A percentile compares a stretch with the other conserved stretches of the same genome.
Conservation (phyloP, 2,113 vertebrate species). For the Macroglossus sobrinus region DNA sequence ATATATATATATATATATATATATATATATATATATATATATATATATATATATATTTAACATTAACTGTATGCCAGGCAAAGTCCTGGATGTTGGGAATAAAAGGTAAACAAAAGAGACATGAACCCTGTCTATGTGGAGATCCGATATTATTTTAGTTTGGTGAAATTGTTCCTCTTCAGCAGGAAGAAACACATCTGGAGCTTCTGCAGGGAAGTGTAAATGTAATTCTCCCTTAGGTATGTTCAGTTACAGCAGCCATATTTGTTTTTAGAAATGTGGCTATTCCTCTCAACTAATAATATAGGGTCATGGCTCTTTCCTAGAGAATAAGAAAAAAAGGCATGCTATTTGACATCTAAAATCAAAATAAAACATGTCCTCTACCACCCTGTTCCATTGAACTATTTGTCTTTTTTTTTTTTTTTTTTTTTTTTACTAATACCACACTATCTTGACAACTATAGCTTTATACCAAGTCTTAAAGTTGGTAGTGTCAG, state of each 20-base stretch:
- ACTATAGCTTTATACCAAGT: neutral
- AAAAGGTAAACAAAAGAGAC: neutral
- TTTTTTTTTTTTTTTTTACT: neutral
- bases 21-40: too few species aligned
- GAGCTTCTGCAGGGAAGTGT: neutral
- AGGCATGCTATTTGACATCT: too few species aligned
- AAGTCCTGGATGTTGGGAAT: neutral
- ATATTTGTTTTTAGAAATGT: neutral
- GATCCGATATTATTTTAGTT: neutral
- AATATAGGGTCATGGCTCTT: neutral
- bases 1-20: too few species aligned
- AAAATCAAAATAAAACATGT: neutral
- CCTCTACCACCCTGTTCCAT: neutral
- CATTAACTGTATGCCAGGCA: neutral
- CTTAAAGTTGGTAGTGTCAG: fast-evolving
- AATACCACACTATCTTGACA: too few species aligned
- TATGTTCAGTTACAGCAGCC: neutral
- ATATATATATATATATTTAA: neutral
- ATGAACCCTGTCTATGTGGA: neutral
- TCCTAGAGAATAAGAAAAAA: neutral
- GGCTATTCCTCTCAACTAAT: neutral
- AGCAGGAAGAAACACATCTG: neutral
- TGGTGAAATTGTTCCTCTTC: neutral
- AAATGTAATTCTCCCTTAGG: neutral
- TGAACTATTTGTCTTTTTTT: too few species aligned